A percentile compares a stretch with the other conserved stretches of the same genome.
phyloP scores from a whole-genome alignment of 2,888 invertebrate species.

The Hedychridium roseum region DNA sequence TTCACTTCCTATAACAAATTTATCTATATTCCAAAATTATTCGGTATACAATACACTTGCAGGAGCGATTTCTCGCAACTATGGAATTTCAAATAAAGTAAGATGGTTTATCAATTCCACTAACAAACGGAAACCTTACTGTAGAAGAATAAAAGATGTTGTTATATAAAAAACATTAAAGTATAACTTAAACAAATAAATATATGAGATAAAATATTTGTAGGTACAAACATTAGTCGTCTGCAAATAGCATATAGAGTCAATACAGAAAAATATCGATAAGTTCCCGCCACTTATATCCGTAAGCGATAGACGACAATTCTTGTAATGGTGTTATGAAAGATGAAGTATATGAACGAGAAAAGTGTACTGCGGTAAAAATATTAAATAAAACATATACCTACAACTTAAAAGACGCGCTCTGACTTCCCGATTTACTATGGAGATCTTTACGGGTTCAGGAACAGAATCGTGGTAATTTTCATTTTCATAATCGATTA shows the following conservation, averaged over 20 bases:
- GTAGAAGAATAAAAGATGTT: conserved; percentile 17
- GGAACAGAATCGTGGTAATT: too few relatives aligned
- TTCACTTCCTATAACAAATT: conserved; percentile 44
- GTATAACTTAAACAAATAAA: conserved; percentile 21
- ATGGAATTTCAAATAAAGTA: conserved; percentile 19
- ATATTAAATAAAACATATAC: conserved; percentile 45
- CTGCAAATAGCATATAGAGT: conserved; percentile 60
- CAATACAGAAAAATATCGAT: conserved; percentile 61
- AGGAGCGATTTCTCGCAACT: conserved; percentile 22
- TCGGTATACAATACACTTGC: conserved; percentile 23
- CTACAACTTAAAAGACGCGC: neutral
- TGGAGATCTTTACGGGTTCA: too few relatives aligned
- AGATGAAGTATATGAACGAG: conserved; percentile 46
- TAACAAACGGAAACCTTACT: conserved; percentile 20
- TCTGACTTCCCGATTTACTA: too few relatives aligned
- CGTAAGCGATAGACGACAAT: conserved; percentile 45
- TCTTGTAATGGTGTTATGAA: conserved; percentile 59
- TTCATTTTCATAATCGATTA: too few relatives aligned
- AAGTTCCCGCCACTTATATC: conserved; percentile 48
- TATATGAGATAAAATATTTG: conserved; percentile 54
- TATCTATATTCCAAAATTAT: conserved; percentile 18
- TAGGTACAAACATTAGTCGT: conserved; percentile 59
- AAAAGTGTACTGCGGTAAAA: conserved; percentile 48
- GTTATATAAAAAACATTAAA: conserved; percentile 19
- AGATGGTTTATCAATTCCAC: conserved; percentile 28